phyloP scores from a whole-genome alignment of 1,140 invertebrate species.

The Hirudo medicinalis region DNA sequence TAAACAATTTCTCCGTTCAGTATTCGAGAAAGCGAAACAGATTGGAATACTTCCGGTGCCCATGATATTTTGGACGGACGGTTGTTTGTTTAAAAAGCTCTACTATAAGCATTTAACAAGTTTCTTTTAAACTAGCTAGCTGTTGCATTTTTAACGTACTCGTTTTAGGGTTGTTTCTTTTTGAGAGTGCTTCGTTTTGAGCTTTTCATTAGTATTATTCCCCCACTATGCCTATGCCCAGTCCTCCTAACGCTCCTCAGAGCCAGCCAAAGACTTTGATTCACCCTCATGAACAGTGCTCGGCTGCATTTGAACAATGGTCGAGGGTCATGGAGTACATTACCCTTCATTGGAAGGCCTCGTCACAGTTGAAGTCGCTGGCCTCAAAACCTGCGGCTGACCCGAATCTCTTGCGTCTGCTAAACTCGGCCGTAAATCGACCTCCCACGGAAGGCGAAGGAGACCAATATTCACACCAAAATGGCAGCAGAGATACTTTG shows the following conservation, averaged over 20 bases:
- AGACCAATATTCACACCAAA: not conserved
- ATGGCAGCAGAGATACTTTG: not conserved
- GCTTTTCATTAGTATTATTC: too few species aligned
- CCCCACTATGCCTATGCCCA: too few species aligned
- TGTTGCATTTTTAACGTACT: too few species aligned
- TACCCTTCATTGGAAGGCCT: not conserved
- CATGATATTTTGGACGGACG: too few species aligned
- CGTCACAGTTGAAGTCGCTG: not conserved
- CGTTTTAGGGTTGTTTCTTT: too few species aligned
- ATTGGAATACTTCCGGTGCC: too few species aligned
- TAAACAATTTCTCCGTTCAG: too few species aligned
- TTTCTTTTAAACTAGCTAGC: too few species aligned
- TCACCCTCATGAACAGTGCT: constrained; percentile 9
- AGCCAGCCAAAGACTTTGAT: not conserved
- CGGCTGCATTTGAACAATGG: constrained; percentile 12
- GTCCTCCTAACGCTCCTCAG: not conserved
- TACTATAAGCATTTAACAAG: too few species aligned
- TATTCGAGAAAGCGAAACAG: too few species aligned
- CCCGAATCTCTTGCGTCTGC: not conserved
- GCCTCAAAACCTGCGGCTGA: not conserved
- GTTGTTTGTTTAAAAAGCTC: too few species aligned
- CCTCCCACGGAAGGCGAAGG: not conserved
- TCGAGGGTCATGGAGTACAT: not conserved
- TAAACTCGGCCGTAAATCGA: not conserved
- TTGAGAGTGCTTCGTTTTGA: too few species aligned